Conservation (phyloP, 1,140 invertebrate species). For the Bicyclus anynana region DNA sequence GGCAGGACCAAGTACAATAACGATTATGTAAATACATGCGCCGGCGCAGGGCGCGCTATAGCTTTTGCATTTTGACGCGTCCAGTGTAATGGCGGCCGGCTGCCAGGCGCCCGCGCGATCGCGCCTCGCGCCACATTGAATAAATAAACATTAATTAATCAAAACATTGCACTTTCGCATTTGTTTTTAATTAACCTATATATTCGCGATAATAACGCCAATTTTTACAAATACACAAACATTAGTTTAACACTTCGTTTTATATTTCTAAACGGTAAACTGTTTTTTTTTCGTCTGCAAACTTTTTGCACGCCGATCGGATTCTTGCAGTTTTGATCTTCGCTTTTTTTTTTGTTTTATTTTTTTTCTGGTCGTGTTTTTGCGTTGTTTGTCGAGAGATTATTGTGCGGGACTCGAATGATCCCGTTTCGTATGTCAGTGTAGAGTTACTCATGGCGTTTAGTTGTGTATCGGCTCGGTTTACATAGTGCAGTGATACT, state of each 20-base stretch:
- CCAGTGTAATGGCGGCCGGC: constrained; percentile 55
- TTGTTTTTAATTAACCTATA: background rate
- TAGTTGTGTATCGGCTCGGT: too few relatives aligned
- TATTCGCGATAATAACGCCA: background rate
- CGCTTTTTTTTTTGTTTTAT: background rate
- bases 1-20: constrained; percentile 49
- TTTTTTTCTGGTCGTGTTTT: background rate
- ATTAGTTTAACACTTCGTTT: background rate
- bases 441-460: too few relatives aligned
- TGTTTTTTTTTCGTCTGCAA: constrained; percentile 5
- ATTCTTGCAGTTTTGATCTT: background rate
- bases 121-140: constrained; percentile 20
- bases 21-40: constrained; percentile 61
- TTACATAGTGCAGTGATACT: constrained; percentile 4
- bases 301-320: constrained; percentile 12
- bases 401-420: background rate
- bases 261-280: background rate
- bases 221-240: background rate
- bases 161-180: background rate
- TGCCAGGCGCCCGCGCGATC: constrained; percentile 44
- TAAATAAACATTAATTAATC: constrained; percentile 7
- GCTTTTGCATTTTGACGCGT: constrained; percentile 51
- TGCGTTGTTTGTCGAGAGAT: background rate
- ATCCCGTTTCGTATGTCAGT: constrained; percentile 7
- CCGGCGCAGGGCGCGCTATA: constrained; percentile 45